phyloP scores from a whole-genome alignment of 1,140 invertebrate species.

The Pseudomyrmex dendroicus region DNA sequence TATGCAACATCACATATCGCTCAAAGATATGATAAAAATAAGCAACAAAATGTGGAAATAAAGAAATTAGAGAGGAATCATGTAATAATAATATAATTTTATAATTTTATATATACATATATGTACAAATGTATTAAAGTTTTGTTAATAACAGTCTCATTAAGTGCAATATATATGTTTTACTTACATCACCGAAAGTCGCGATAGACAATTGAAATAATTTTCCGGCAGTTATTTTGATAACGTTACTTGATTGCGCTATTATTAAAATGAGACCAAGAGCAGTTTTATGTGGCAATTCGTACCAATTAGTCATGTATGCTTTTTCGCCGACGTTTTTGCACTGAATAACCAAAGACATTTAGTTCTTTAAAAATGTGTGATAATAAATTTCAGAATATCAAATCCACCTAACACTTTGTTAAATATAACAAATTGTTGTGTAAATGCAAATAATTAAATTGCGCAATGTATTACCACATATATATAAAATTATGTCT shows the following conservation, averaged over 20 bases:
- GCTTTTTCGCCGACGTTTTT: constrained; percentile 62
- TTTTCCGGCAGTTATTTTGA: constrained; percentile 74
- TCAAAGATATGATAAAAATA: too few relatives aligned
- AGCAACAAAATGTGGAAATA: too few relatives aligned
- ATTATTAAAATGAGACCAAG: constrained; percentile 70
- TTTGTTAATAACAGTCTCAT: constrained; percentile 8
- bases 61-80: too few relatives aligned
- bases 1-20: too few relatives aligned
- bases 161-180: constrained; percentile 1
- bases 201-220: constrained; percentile 65
- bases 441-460: neutral
- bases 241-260: constrained; percentile 61
- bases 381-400: neutral
- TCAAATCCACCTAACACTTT: neutral
- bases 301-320: constrained; percentile 74
- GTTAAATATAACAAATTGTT: neutral
- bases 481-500: neutral
- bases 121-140: constrained; percentile 24
- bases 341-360: constrained; percentile 58
- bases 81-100: too few relatives aligned
- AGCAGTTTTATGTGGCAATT: constrained; percentile 60
- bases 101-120: neutral
- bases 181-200: constrained; percentile 65
- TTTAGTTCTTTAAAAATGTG: neutral
- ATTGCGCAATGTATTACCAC: neutral